These are phyloP conservation scores for Mus minutoides DNA, from an alignment of 2,797 vertebrate species.

Conservation along the genomic window DNA sequence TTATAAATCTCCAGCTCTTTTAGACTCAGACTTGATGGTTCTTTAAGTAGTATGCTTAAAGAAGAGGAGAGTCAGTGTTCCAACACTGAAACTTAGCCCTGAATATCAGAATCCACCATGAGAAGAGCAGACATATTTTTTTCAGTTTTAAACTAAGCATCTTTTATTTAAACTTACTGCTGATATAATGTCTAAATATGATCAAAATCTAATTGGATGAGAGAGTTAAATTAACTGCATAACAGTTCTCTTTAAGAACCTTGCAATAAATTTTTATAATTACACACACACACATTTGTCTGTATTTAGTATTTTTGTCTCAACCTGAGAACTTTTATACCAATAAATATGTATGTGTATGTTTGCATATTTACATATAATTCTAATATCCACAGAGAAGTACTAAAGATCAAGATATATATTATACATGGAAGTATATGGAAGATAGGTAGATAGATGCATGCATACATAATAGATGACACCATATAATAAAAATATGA, in stretches of 20 bases:
- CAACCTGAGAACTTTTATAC: neutral
- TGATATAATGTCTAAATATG: slow-evolving; percentile 47
- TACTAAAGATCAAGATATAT: neutral
- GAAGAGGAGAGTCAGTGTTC: slow-evolving; percentile 15
- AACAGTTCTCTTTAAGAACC: neutral
- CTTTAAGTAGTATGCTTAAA: slow-evolving; percentile 66
- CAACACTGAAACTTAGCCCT: slow-evolving; percentile 18
- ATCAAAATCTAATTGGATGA: slow-evolving; percentile 37
- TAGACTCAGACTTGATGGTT: neutral
- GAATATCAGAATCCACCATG: slow-evolving; percentile 33
- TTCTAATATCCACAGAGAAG: neutral
- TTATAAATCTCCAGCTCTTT: slow-evolving; percentile 62
- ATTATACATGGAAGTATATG: neutral
- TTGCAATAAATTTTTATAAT: slow-evolving; percentile 30
- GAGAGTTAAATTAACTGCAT: slow-evolving; percentile 60
- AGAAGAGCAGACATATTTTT: neutral
- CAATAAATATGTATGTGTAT: slow-evolving; percentile 2
- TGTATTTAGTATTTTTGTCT: slow-evolving; percentile 35
- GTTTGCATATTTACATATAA: neutral
- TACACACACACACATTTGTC: neutral
- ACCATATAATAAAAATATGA: neutral
- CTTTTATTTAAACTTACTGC: slow-evolving; percentile 54
- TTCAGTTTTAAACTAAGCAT: slow-evolving; percentile 7
- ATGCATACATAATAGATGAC: neutral
- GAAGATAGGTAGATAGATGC: neutral